These are phyloP conservation scores for Enoplolaimus lenunculus DNA, from an alignment of 2,888 invertebrate species.

Conservation along the genomic window DNA sequence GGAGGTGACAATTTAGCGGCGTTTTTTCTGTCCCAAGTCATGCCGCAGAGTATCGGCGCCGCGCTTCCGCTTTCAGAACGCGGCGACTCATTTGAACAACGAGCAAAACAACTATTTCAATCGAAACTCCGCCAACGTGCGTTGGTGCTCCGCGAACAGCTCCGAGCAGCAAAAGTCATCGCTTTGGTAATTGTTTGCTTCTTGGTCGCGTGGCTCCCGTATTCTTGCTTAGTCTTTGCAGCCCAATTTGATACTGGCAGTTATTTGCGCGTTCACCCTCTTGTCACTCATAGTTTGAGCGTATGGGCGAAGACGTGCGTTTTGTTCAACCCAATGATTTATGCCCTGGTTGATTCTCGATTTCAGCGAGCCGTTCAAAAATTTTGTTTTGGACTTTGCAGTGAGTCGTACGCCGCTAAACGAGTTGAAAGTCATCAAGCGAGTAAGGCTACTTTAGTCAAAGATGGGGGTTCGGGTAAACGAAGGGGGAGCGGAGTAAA, in stretches of 20 bases:
- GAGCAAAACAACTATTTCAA: background rate
- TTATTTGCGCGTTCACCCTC: background rate
- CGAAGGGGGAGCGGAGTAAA: too few relatives aligned
- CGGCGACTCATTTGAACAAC: too few relatives aligned
- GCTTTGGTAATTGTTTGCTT: background rate
- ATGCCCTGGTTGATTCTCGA: background rate
- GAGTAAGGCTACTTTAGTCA: too few relatives aligned
- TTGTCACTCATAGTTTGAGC: background rate
- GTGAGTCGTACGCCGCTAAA: background rate
- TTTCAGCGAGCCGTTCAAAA: constrained; percentile 1
- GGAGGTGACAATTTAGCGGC: too few relatives aligned
- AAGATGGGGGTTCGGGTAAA: too few relatives aligned
- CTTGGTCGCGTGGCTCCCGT: constrained; percentile 5
- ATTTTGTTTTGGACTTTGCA: background rate
- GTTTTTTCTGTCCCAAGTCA: too few relatives aligned
- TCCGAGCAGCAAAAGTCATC: background rate
- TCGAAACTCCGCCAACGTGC: background rate
- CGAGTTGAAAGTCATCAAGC: too few relatives aligned
- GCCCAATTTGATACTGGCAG: constrained; percentile 2
- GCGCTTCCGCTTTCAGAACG: too few relatives aligned
- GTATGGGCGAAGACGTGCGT: background rate
- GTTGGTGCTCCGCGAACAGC: background rate
- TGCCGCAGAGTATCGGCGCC: background rate
- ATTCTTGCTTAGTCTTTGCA: background rate
- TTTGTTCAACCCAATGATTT: background rate